Evolutionary conservation across 2,888 invertebrate species (phyloP), one percentile per base, ranked within the genome.

Genomic region (Notodonta ziczac): DNA sequence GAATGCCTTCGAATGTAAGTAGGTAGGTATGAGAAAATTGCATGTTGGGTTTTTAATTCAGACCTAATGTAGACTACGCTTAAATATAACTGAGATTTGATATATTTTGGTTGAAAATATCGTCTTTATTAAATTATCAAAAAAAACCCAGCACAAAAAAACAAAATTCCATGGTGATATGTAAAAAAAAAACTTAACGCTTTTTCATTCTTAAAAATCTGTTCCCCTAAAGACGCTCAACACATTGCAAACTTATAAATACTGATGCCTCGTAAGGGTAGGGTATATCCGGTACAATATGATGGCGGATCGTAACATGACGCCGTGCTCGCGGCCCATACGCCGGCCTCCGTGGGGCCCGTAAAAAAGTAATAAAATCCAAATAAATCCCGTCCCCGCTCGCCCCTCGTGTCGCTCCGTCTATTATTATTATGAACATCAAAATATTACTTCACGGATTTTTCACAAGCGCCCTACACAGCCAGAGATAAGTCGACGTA

Each of bases 291-390:
- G 76, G 70, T 76, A 77, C 78, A 77, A 78, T 82, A 78, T 78
- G 76, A 73, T 60, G 63, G 73, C 72, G 74, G 79, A 81, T 84
- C 85, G 84, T 86, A 87, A 82, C 83, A 79, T 77, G 73, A 78
- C 78, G 79, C 80, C 81, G 80, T 85, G 84, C 84, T 84, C 83
- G 83, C 76, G 77, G 67, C 76, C 73, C 76, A 72, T 76, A 77
- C 76, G 76, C 77, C 75, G 79, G 79, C 80, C 80, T 84, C 83
- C 77, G 77, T 72, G 82, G 81, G 81, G 74, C 83, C 85, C 91
- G 88, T 91, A 91, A 91, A 93, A 92, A 91, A 87, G 93, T 91
- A 92, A 92, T 93, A 93, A 93, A 93, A 93, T 84, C 80, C 80
- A 81, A 88, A 92, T 92, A 92, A 91, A 92, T 92, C 91, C 89